Evolutionary conservation across 2,888 invertebrate genomes (phyloP).

Genomic region (Papilio gigon): DNA sequence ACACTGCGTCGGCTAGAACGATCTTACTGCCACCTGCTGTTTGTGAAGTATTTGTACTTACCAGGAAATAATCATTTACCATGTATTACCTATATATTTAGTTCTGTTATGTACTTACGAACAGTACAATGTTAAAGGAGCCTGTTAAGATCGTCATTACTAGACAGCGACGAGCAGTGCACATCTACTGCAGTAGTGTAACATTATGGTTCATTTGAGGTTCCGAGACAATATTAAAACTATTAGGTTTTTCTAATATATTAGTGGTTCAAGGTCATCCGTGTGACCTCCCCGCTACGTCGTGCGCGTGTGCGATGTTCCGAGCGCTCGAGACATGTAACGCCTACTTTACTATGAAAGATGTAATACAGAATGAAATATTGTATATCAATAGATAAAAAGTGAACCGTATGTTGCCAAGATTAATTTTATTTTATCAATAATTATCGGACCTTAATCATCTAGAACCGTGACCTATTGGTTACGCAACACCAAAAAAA

Average conservation of each 20-base stretch:
- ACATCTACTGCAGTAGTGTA: conserved; percentile 57
- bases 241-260: too few relatives aligned
- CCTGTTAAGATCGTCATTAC: conserved; percentile 56
- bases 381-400: not conserved
- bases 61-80: not conserved
- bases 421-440: conserved; percentile 42
- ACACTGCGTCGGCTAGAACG: too few relatives aligned
- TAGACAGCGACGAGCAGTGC: conserved; percentile 61
- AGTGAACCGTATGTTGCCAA: not conserved
- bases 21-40: too few relatives aligned
- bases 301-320: too few relatives aligned
- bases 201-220: conserved; percentile 56
- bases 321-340: too few relatives aligned
- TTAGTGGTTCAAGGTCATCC: too few relatives aligned
- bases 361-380: not conserved
- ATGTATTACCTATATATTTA: not conserved
- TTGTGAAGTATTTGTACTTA: conserved; percentile 4
- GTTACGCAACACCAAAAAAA: conserved; percentile 14
- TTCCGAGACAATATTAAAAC: conserved; percentile 58
- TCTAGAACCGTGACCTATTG: conserved; percentile 26
- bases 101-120: conserved; percentile 47
- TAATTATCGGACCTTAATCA: conserved; percentile 24
- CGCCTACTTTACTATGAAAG: not conserved
- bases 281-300: too few relatives aligned
- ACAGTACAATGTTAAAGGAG: conserved; percentile 52